Base-by-base conservation (phyloP, 1,140 invertebrate genomes). In the Philotrypesis tridentata region DNA sequence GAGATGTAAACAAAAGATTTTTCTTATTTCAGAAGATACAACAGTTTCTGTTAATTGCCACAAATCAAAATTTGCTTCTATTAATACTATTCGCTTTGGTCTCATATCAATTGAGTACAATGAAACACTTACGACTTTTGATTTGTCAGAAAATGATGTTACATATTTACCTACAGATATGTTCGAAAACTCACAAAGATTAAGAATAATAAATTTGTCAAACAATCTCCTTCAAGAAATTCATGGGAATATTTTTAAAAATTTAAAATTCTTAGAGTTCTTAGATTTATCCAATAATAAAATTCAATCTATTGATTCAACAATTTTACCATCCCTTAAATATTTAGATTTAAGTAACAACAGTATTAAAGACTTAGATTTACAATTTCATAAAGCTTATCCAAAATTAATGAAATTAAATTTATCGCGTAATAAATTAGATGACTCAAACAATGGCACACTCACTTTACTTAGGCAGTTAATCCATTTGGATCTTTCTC, bases 341-440 rank as follows among this genome's bases (percentile, higher is more conserved):
- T 74, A 73, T 4, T 63, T 91, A 11, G 86, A 89, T 82, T 76
- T 91, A 65, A 90, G 89, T 81, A 37, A 88, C 68, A 91, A 90
- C 86, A 63, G 29, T 7, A 86, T 91, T 8, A 61, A 37, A 1
- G 79, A 76, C 70, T 43, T 90, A 48, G 78, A 83, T 9, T 79
- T 78, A 40, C 83, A 79, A 43, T 78, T 72, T 33, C 63, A 84
- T 4, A 82, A 79, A 29, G 68, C 7, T 27, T 61, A 82, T 29
- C 63, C 27, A 12, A 82, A 86, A 7, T 82, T 90, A 25, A 82
- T 23, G 5, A 79, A 33, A 72, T 86, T 88, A 8, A 85, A 88
- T 83, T 71, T 90, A 6, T 88, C 89, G 11, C 27, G 87, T 76
- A 90, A 90, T 65, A 29, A 83, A n/a, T 68, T 88, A 61, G 61